These are phyloP conservation scores for Halesus radiatus DNA, from an alignment of 1,140 invertebrate species.

Conservation along the genomic window DNA sequence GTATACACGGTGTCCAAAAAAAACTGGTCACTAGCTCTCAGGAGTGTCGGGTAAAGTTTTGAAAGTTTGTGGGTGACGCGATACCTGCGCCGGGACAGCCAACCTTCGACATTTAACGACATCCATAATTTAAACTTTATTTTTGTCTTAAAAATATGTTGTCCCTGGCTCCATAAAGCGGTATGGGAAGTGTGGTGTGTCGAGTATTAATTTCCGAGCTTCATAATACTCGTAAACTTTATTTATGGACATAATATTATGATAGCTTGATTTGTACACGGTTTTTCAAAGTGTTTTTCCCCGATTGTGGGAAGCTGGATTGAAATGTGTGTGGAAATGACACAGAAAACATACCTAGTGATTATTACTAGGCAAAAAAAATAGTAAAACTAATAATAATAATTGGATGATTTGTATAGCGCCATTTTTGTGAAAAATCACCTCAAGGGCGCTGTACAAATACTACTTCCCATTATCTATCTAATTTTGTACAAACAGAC, in stretches of 20 bases:
- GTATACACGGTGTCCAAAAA: neutral
- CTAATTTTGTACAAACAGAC: too few species aligned
- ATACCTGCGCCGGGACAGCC: conserved; percentile 1
- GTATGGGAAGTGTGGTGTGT: conserved; percentile 20
- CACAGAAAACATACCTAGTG: too few species aligned
- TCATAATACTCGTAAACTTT: conserved; percentile 11
- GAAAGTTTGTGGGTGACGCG: neutral
- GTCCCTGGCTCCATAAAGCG: conserved; percentile 10
- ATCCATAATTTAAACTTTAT: conserved; percentile 24
- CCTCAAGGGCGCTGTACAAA: too few species aligned
- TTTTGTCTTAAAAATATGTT: conserved; percentile 30
- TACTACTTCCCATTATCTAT: too few species aligned
- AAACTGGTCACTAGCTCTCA: neutral
- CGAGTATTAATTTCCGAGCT: conserved; percentile 14
- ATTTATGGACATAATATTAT: conserved; percentile 7
- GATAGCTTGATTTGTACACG: neutral
- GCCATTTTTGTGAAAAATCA: too few species aligned
- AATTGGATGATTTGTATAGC: too few species aligned
- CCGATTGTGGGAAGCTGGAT: too few species aligned
- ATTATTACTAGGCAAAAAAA: too few species aligned
- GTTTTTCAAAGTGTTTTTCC: neutral
- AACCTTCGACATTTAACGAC: conserved; percentile 20
- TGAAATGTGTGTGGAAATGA: too few species aligned
- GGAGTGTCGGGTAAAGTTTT: neutral
- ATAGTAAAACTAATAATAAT: too few species aligned